Percentiles rank a stretch among this genome's conserved stretches.
Conservation (phyloP, 2,113 vertebrate genomes). For the Hemichromis elongatus region DNA sequence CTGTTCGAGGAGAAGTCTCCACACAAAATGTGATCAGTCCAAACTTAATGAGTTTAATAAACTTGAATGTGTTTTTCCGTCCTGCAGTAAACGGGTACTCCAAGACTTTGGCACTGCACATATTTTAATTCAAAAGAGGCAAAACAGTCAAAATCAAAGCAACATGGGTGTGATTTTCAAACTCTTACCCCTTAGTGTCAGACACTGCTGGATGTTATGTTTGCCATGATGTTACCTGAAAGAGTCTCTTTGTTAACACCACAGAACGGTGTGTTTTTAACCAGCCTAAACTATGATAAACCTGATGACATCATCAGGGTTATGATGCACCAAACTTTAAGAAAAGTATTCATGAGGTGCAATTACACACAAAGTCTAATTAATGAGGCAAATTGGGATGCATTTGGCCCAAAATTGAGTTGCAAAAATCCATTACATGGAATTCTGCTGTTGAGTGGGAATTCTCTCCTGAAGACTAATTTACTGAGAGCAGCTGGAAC, state of each 20-base stretch:
- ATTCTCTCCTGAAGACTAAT: neutral
- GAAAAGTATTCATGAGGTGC: neutral
- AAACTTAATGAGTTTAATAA: neutral
- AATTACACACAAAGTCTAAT: neutral
- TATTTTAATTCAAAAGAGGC: neutral
- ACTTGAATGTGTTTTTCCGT: neutral
- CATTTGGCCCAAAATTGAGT: neutral
- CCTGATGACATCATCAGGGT: neutral
- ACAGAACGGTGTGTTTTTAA: neutral
- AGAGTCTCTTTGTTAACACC: neutral
- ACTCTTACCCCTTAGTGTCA: neutral
- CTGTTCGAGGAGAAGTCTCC: neutral
- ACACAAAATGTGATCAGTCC: neutral
- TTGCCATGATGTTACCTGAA: neutral
- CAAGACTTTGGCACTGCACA: neutral
- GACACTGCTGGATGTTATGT: neutral
- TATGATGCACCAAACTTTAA: neutral
- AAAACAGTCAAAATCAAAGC: neutral
- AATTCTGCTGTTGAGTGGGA: neutral
- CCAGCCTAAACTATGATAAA: accelerated
- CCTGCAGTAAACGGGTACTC: neutral
- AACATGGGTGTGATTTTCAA: neutral
- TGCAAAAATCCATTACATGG: neutral
- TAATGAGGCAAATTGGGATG: neutral
- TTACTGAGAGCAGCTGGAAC: neutral